Base-by-base conservation (phyloP, 2,888 invertebrate species). In the Orthonychiurus folsomi region DNA sequence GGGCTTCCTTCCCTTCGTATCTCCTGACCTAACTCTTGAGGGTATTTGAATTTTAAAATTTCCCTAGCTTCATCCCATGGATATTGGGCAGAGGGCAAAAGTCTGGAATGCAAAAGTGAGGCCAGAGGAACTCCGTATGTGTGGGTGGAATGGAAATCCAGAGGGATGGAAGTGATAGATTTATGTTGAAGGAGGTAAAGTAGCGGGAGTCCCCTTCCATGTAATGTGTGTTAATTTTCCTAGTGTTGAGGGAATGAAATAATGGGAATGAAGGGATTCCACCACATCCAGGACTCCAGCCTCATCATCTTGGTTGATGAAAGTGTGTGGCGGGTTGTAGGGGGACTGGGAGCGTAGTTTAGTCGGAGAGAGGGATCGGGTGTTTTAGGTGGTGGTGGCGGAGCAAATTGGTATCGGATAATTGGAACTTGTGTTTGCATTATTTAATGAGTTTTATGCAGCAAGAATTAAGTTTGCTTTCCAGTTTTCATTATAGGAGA, bases 361-460 rank as follows among this genome's bases (percentile, higher is more conserved):
- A n/a, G n/a, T n/a, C n/a, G n/a, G n/a, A n/a, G n/a, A n/a, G n/a
- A n/a, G n/a, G n/a, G n/a, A n/a, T n/a, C n/a, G n/a, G n/a, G n/a
- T n/a, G n/a, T n/a, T n/a, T 37, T 9, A 15, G 15, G 37, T 37
- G 5, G 15, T 15, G 5, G 9, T 37, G 37, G 9, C 15, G 15
- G 56, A 61, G 56, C 56, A 56, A 61, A 61, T 50, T 61, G 37
- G 37, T 37, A 37, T 37, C 54, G 62, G 58, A 54, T 58, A 62
- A 58, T 62, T 59, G 62, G 62, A 62, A 62, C 59, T 58, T 58
- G 53, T 62, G 62, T 62, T 62, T 59, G 62, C 62, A 62, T 58
- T 62, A 62, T 58, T 58, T 62, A 62, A 62, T 59, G 54, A 62
- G 62, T 58, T 62, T 59, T 52, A 62, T 59, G 47, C 52, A 37